Conservation (phyloP, 1,140 invertebrate species). For the Bombus waltoni region DNA sequence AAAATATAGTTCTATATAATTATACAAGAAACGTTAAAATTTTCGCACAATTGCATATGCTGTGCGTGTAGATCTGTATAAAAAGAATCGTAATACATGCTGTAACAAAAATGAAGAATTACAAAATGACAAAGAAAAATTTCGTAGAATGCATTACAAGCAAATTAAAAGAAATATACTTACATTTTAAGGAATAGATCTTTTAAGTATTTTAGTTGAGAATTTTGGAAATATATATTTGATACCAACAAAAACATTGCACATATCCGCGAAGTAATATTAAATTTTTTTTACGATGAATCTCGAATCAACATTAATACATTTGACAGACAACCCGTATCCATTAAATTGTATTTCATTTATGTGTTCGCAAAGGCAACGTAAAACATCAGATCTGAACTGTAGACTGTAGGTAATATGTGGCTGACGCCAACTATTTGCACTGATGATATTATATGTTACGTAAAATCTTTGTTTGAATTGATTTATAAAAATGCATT, state of each 20-base stretch:
- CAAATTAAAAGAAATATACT: constrained; percentile 40
- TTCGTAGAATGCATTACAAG: constrained; percentile 21
- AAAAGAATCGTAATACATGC: constrained; percentile 25
- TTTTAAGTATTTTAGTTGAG: constrained; percentile 18
- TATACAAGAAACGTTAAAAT: constrained; percentile 1
- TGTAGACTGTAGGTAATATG: not conserved
- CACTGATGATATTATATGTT: not conserved
- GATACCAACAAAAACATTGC: constrained; percentile 42
- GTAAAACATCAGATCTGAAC: constrained; percentile 3
- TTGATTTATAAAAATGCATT: not conserved
- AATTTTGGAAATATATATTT: constrained; percentile 9
- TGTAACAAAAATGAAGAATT: constrained; percentile 41
- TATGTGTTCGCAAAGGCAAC: constrained; percentile 54
- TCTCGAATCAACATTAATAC: constrained; percentile 41
- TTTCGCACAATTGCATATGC: not conserved
- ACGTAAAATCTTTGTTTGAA: not conserved
- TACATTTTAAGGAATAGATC: constrained; percentile 37
- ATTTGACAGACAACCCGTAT: constrained; percentile 60
- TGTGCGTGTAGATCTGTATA: not conserved
- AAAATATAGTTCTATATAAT: not conserved
- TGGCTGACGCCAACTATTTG: not conserved
- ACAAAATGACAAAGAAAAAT: constrained; percentile 45
- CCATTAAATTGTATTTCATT: constrained; percentile 56
- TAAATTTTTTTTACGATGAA: constrained; percentile 30
- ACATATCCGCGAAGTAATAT: constrained; percentile 29